A percentile compares a stretch with the other conserved stretches of the same genome.
Conservation (phyloP, 2,888 invertebrate species). For the Caradrina kadenii region DNA sequence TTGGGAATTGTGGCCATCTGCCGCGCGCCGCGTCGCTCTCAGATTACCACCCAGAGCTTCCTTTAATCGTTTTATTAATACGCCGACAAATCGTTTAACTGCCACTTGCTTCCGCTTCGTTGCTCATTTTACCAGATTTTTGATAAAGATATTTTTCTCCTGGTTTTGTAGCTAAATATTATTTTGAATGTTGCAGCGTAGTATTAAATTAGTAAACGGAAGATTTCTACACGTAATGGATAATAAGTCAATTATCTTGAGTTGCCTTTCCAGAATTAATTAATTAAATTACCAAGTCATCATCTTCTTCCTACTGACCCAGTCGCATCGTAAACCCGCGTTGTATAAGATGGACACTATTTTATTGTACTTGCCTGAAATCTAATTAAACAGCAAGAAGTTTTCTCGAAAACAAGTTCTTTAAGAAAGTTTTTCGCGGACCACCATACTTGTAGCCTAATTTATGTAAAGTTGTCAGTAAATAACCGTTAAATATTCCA, state of each 20-base stretch:
- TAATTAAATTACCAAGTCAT: neutral
- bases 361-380: neutral
- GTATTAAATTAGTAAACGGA: conserved; percentile 7
- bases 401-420: conserved; percentile 26
- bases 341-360: neutral
- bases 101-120: conserved; percentile 78
- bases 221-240: neutral
- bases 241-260: neutral
- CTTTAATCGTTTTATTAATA: conserved; percentile 91
- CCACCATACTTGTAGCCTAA: conserved; percentile 54
- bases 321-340: neutral
- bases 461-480: conserved; percentile 73
- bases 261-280: neutral
- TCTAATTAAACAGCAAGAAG: conserved; percentile 7
- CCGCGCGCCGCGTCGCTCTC: conserved; percentile 85
- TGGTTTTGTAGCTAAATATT: conserved; percentile 49
- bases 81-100: conserved; percentile 89
- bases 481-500: conserved; percentile 83
- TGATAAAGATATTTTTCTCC: conserved; percentile 58
- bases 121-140: conserved; percentile 68
- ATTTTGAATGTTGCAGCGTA: conserved; percentile 12
- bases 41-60: conserved; percentile 89
- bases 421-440: conserved; percentile 45
- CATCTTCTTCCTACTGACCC: too few species aligned
- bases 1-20: conserved; percentile 89